Evolutionary conservation across 2,888 invertebrate genomes (phyloP).

Genomic region (Carterocephalus palaemon): DNA sequence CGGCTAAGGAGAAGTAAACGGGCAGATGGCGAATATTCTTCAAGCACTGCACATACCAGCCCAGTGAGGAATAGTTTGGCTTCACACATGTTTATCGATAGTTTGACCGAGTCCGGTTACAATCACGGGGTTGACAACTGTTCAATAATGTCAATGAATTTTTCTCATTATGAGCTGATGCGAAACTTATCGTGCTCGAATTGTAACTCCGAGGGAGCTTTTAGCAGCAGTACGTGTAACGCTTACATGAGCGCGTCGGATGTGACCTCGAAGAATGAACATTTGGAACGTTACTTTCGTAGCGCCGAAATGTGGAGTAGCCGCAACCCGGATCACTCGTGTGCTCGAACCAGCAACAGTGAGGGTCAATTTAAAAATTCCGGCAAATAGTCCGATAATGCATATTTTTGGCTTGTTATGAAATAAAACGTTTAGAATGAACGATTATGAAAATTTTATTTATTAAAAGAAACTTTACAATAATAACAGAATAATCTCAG

Average conservation of each 20-base stretch:
- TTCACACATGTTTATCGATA: constrained; percentile 48
- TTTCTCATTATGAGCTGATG: constrained; percentile 66
- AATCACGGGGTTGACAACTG: constrained; percentile 44
- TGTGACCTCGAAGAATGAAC: constrained; percentile 52
- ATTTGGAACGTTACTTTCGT: constrained; percentile 63
- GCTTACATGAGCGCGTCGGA: constrained; percentile 43
- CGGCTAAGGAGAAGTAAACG: constrained; percentile 59
- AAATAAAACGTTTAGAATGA: constrained; percentile 65
- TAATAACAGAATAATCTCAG: constrained; percentile 75
- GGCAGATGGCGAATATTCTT: constrained; percentile 44
- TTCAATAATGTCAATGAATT: constrained; percentile 65
- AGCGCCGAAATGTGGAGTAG: constrained; percentile 63
- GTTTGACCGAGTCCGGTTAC: constrained; percentile 35
- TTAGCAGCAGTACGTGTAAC: constrained; percentile 54
- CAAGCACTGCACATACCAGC: constrained; percentile 30
- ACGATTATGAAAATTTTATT: constrained; percentile 79
- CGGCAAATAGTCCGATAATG: constrained; percentile 6
- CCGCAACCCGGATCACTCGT: constrained; percentile 27
- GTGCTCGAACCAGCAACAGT: constrained; percentile 1
- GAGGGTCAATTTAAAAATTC: constrained; percentile 3
- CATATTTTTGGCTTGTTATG: not conserved
- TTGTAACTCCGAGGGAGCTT: constrained; percentile 60
- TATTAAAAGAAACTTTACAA: constrained; percentile 76
- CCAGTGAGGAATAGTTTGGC: constrained; percentile 32
- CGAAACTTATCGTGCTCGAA: constrained; percentile 61